These are phyloP conservation scores for Parnassius apollo DNA, from an alignment of 2,888 invertebrate genomes.

Conservation along the genomic window DNA sequence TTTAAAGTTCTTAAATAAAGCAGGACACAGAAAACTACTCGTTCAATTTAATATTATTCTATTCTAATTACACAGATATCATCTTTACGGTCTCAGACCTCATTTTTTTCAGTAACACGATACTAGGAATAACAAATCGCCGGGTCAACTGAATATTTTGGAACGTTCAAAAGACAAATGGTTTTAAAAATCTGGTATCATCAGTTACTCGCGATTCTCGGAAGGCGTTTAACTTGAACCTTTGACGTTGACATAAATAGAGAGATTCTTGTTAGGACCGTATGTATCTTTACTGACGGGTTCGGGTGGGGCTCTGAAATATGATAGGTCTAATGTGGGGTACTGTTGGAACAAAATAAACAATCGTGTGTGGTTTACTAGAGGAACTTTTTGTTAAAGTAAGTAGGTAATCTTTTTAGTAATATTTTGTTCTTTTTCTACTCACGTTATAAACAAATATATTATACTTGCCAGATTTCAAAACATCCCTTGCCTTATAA, in stretches of 20 bases:
- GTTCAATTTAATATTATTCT: neutral
- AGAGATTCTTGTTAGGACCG: slow-evolving; percentile 31
- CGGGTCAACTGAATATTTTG: slow-evolving; percentile 38
- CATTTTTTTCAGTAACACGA: slow-evolving; percentile 42
- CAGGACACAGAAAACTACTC: neutral
- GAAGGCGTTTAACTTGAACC: slow-evolving; percentile 36
- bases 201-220: slow-evolving; percentile 42
- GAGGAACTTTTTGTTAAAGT: slow-evolving; percentile 3
- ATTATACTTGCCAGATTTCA: too few species aligned
- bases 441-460: too few species aligned
- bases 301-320: slow-evolving; percentile 15
- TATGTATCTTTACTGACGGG: slow-evolving; percentile 36
- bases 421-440: too few species aligned
- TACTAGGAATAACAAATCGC: slow-evolving; percentile 44
- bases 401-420: too few species aligned
- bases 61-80: slow-evolving; percentile 20
- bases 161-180: slow-evolving; percentile 50
- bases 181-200: slow-evolving; percentile 43
- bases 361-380: slow-evolving; percentile 40
- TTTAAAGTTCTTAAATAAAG: neutral
- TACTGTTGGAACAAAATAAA: slow-evolving; percentile 42
- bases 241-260: slow-evolving; percentile 37
- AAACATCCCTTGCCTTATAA: too few species aligned
- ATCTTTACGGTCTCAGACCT: slow-evolving; percentile 8
- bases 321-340: slow-evolving; percentile 11